Conservation (phyloP, 2,113 vertebrate species). For the Lichenostomus cassidix region DNA sequence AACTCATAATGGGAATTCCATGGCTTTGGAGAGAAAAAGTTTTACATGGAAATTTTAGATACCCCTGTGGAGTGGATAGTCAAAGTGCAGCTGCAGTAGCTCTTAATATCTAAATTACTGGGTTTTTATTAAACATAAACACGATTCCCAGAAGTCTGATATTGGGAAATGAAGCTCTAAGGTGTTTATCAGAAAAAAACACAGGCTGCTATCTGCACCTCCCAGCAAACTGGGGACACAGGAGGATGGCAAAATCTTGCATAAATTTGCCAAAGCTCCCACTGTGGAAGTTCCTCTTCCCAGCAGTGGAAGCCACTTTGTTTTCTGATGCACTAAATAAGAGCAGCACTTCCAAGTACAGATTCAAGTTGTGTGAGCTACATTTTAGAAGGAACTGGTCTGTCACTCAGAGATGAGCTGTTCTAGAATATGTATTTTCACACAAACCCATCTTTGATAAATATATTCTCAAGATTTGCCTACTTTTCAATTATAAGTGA, state of each 20-base stretch:
- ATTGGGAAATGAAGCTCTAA: not conserved
- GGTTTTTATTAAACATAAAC: slow-evolving; percentile 26
- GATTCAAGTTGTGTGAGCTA: not conserved
- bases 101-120: not conserved
- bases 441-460: not conserved
- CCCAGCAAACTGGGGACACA: not conserved
- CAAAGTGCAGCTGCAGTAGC: not conserved
- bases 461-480: not conserved
- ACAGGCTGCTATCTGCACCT: not conserved
- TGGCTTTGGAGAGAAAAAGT: not conserved
- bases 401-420: not conserved
- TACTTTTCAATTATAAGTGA: not conserved
- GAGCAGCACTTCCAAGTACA: not conserved
- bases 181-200: not conserved
- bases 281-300: not conserved
- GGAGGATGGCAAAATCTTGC: not conserved
- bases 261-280: not conserved
- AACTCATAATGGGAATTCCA: not conserved
- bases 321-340: not conserved
- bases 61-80: not conserved
- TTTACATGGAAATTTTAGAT: slow-evolving; percentile 7
- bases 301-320: not conserved
- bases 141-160: not conserved
- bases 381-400: not conserved
- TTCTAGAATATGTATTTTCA: not conserved